Evolutionary conservation across 1,140 invertebrate genomes (phyloP).

Genomic region (Paraescarpia echinospica): DNA sequence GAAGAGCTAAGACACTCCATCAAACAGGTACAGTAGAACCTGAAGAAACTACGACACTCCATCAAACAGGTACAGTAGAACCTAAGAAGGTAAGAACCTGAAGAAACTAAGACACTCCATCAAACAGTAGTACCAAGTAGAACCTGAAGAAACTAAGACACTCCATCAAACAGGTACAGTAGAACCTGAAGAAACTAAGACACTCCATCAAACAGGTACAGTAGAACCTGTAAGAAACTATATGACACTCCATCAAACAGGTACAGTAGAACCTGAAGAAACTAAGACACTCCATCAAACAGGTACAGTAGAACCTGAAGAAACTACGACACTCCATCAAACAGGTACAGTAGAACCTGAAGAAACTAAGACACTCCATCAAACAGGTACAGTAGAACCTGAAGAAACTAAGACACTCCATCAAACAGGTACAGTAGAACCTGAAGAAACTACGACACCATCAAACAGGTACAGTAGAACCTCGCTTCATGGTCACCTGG

Average conservation of each 20-base stretch:
- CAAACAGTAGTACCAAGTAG: no score
- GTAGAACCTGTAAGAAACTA: conserved; percentile 45
- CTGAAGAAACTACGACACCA: conserved; percentile 43
- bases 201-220: conserved; percentile 49
- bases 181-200: conserved; percentile 45
- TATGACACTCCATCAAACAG: conserved; percentile 46
- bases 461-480: conserved; percentile 42
- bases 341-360: conserved; percentile 49
- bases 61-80: conserved; percentile 54
- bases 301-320: conserved; percentile 48
- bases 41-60: conserved; percentile 44
- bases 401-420: conserved; percentile 42
- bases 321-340: conserved; percentile 47
- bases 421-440: conserved; percentile 53
- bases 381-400: conserved; percentile 53
- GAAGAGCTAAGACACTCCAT: conserved; percentile 44
- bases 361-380: conserved; percentile 43
- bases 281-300: conserved; percentile 45
- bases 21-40: conserved; percentile 52
- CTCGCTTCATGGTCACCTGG: no score
- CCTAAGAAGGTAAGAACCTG: no score
- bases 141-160: conserved; percentile 46
- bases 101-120: conserved; percentile 44
- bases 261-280: conserved; percentile 49
- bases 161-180: conserved; percentile 50